Evolutionary conservation across 2,888 invertebrate species (phyloP).

Genomic region (Tuta absoluta): DNA sequence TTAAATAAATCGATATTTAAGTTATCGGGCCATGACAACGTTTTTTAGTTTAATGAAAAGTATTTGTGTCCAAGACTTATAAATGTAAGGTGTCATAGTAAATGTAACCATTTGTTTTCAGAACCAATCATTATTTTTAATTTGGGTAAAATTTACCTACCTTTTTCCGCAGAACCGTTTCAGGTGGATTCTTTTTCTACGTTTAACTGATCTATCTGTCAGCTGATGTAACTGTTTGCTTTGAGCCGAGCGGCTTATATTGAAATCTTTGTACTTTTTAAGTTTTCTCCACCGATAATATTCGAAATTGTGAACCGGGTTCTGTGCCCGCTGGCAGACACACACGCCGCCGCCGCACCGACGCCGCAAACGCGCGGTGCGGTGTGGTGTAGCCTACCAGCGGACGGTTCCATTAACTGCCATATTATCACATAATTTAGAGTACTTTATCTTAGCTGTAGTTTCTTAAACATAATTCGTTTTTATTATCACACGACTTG

Average conservation of each 20-base stretch:
- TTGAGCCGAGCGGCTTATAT: neutral
- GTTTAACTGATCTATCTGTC: conserved; percentile 1
- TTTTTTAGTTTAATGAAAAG: conserved; percentile 61
- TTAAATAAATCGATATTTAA: conserved; percentile 68
- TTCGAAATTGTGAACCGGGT: conserved; percentile 72
- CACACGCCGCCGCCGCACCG: no score
- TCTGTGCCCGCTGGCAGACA: conserved; percentile 56
- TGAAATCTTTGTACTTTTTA: conserved; percentile 36
- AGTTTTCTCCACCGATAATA: conserved; percentile 70
- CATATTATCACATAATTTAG: conserved; percentile 81
- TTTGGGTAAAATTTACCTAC: neutral
- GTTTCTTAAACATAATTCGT: conserved; percentile 69
- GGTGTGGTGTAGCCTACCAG: conserved; percentile 46
- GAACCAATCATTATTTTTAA: neutral
- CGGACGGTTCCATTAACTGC: conserved; percentile 80
- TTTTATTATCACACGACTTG: conserved; percentile 68
- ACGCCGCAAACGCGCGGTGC: conserved; percentile 19
- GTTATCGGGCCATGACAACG: conserved; percentile 78
- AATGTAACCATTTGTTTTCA: conserved; percentile 39
- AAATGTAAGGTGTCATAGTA: conserved; percentile 58
- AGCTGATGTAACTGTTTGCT: neutral
- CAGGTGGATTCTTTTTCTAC: conserved; percentile 10
- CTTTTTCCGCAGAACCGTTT: neutral
- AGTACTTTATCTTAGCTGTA: conserved; percentile 70
- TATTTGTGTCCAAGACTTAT: conserved; percentile 73